Evolutionary conservation across 1,140 invertebrate genomes (phyloP), one percentile per base, ranked within the genome.

Genomic region (Neodiprion pinetum): DNA sequence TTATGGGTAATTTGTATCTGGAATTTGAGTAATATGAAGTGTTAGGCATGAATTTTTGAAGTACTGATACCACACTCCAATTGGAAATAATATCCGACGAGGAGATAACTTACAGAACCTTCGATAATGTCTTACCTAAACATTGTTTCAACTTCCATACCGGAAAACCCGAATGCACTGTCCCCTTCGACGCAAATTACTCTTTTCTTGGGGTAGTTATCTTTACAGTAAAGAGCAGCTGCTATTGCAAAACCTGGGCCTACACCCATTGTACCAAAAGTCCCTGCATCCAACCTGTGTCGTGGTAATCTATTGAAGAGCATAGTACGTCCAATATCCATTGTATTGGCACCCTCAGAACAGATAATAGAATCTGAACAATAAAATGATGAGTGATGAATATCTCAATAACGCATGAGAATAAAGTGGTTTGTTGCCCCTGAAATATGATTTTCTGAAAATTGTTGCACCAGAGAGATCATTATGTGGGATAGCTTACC

Each of bases 301-400:
- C 96, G 88, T 0, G 97, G 96, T 70, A 93, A 86, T 73, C 91
- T 90, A 83, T 98, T 98, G 3, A 94, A 87, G 17, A 99, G 87
- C 86, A 99, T 93, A 0, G 96, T 94, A 67, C 97, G 91, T 3
- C 97, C 97, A 83, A 99, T 99, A 82, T 99, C 97, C 98, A 99
- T 99, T 1, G 98, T 99, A 85, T 99, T 99, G 11, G 97, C 97
- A 65, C 98, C 98, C 90, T 99, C 98, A 83, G 96, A 98, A n/a
- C 98, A 94, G 80, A 99, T 97, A 4, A 99, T 93, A 21, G 93
- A 93, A 89, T 99, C 95, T 89, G 84, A 80, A 79, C 90, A 88
- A 70, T 89, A 67, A 72, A 74, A 47, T 14, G 47, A 53, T 28
- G 69, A 23, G 28, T 11, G 74, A 74, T 65, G 17, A 69, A 61